Percentiles rank a stretch among this genome's conserved stretches.
Conservation (phyloP, 2,888 invertebrate species). For the Agrochola lychnidis region DNA sequence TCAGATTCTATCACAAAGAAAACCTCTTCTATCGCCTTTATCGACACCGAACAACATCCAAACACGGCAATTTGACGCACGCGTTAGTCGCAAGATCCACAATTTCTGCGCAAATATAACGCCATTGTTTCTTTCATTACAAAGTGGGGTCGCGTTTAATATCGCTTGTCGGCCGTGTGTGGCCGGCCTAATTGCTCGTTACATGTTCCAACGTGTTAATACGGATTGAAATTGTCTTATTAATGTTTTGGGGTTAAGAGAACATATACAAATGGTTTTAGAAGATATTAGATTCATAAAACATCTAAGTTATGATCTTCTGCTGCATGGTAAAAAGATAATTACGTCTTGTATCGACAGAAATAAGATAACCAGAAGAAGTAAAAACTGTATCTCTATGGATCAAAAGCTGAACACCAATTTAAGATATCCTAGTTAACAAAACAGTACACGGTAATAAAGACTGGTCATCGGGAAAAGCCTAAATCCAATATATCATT, state of each 20-base stretch:
- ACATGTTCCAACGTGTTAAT: slow-evolving; percentile 66
- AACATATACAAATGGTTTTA: slow-evolving; percentile 1
- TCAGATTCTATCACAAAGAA: slow-evolving; percentile 8
- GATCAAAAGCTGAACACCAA: neutral
- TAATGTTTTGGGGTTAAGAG: slow-evolving; percentile 49
- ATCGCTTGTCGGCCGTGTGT: slow-evolving; percentile 66
- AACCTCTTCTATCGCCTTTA: slow-evolving; percentile 42
- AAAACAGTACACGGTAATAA: too few species aligned
- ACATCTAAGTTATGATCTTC: neutral
- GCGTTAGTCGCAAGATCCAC: slow-evolving; percentile 76
- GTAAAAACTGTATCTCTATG: neutral
- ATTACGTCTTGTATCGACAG: neutral
- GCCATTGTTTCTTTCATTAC: slow-evolving; percentile 79
- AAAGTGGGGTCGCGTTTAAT: slow-evolving; percentile 71
- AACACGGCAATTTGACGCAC: slow-evolving; percentile 78
- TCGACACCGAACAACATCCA: slow-evolving; percentile 66
- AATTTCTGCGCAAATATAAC: slow-evolving; percentile 72
- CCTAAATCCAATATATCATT: neutral
- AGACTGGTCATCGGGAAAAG: neutral
- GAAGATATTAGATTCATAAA: neutral
- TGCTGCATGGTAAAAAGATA: neutral
- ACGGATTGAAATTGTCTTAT: slow-evolving; percentile 60
- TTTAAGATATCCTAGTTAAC: neutral
- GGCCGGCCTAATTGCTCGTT: slow-evolving; percentile 80
- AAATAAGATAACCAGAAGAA: neutral